Conservation (phyloP, 2,113 vertebrate species). For the Galemys pyrenaicus region DNA sequence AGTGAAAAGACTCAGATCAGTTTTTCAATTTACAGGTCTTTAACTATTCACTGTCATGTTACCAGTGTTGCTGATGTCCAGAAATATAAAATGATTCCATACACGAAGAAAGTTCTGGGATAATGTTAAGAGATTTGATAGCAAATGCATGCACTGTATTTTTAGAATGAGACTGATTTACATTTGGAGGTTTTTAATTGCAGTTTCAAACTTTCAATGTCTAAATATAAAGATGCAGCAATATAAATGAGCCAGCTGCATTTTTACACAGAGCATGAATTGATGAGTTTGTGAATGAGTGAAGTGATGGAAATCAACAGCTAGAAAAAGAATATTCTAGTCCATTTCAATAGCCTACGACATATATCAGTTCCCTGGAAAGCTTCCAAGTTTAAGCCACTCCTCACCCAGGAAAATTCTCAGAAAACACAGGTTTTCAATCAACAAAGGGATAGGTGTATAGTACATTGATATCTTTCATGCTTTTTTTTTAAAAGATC, state of each 20-base stretch:
- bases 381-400: neutral
- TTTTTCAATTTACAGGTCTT: conserved; percentile 14
- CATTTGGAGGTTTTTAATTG: conserved; percentile 48
- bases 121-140: neutral
- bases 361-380: neutral
- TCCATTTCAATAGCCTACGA: neutral
- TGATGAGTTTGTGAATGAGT: conserved; percentile 61
- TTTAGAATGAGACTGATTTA: conserved; percentile 55
- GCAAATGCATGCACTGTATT: conserved; percentile 14
- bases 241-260: conserved; percentile 56
- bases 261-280: conserved; percentile 5
- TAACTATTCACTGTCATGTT: neutral
- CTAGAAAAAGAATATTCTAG: conserved; percentile 1
- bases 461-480: neutral
- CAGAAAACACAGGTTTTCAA: neutral
- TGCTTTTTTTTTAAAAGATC: neutral
- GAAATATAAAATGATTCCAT: conserved; percentile 42
- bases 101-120: conserved; percentile 7
- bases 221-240: conserved; percentile 52
- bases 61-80: neutral
- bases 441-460: neutral
- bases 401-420: neutral
- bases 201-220: conserved; percentile 45
- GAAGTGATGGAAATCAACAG: conserved; percentile 39
- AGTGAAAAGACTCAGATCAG: neutral